phyloP scores from a whole-genome alignment of 2,797 vertebrate genomes.

The Emydoidea blandingii region DNA sequence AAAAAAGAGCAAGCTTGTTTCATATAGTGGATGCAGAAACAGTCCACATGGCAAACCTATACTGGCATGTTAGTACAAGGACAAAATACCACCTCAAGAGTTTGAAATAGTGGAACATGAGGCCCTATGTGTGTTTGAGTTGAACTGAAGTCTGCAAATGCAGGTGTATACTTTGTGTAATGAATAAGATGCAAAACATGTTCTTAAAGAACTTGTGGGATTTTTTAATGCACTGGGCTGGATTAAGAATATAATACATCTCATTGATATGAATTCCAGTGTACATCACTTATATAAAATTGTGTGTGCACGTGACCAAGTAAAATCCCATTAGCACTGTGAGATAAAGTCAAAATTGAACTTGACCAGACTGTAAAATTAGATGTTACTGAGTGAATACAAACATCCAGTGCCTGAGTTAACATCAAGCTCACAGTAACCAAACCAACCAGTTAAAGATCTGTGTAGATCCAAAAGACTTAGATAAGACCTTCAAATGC shows the following conservation, averaged over 20 bases:
- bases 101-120: not conserved
- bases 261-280: not conserved
- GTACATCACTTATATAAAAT: not conserved
- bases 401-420: not conserved
- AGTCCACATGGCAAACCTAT: not conserved
- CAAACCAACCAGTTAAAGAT: not conserved
- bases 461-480: not conserved
- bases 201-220: slow-evolving; percentile 11
- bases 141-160: slow-evolving; percentile 22
- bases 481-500: not conserved
- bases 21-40: not conserved
- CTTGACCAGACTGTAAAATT: not conserved
- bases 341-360: not conserved
- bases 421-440: not conserved
- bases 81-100: not conserved
- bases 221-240: not conserved
- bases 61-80: not conserved
- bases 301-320: not conserved
- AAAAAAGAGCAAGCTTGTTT: not conserved
- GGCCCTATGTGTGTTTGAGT: not conserved
- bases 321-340: not conserved
- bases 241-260: not conserved
- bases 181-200: not conserved
- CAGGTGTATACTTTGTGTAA: not conserved
- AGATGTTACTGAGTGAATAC: not conserved